These are phyloP conservation scores for Pangasius larnaudii DNA, from an alignment of 2,797 vertebrate species.

Conservation along the genomic window DNA sequence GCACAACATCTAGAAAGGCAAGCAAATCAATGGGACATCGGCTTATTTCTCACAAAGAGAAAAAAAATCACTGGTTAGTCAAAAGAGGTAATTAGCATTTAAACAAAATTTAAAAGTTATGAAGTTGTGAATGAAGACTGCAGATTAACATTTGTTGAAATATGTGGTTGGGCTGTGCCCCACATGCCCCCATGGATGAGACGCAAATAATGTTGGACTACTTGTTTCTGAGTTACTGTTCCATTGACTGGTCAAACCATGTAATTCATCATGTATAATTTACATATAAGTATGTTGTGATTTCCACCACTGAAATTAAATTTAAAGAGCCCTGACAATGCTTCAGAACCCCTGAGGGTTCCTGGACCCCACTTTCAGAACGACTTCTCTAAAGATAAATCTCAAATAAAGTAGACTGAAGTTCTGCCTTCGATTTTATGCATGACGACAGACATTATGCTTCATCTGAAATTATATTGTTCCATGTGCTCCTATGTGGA, in stretches of 20 bases:
- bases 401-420: background rate
- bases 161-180: background rate
- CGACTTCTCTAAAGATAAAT: background rate
- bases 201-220: background rate
- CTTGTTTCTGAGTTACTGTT: background rate
- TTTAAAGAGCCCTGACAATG: too few relatives aligned
- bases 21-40: background rate
- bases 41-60: background rate
- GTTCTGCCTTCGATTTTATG: constrained; percentile 31
- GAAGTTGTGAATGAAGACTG: background rate
- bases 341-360: background rate
- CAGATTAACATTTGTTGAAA: background rate
- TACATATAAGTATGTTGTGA: background rate
- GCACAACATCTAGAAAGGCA: background rate
- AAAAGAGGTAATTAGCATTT: background rate
- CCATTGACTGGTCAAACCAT: background rate
- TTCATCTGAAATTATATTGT: constrained; percentile 27
- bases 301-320: background rate
- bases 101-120: background rate
- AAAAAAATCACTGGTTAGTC: background rate
- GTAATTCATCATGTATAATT: background rate
- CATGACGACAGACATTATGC: background rate
- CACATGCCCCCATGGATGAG: background rate
- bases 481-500: constrained; percentile 30
- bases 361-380: background rate